A percentile compares a stretch with the other conserved stretches of the same genome.
phyloP scores from a whole-genome alignment of 2,888 invertebrate genomes.

The Antitype chi region DNA sequence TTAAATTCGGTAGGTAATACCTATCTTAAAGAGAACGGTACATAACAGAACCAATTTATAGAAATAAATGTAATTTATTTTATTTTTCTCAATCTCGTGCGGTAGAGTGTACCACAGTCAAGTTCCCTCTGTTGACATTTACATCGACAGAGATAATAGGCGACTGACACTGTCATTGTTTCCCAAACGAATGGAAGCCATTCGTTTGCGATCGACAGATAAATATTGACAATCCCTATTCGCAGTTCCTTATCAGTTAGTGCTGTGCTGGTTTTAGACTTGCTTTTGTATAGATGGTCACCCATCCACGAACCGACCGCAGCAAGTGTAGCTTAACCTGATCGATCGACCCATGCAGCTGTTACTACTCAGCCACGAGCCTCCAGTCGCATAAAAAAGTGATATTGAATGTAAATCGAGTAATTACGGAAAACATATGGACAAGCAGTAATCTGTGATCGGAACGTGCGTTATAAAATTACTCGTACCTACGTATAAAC shows the following conservation, averaged over 20 bases:
- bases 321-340: neutral
- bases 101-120: neutral
- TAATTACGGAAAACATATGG: too few species aligned
- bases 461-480: neutral
- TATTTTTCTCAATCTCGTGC: neutral
- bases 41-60: too few species aligned
- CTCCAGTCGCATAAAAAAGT: neutral
- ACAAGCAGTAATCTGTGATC: neutral
- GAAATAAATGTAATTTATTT: too few species aligned
- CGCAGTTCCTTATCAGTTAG: conserved; percentile 21
- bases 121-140: conserved; percentile 44
- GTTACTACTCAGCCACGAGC: neutral
- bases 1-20: too few species aligned
- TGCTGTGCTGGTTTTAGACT: neutral
- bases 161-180: conserved; percentile 42
- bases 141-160: conserved; percentile 55
- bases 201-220: conserved; percentile 39
- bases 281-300: neutral
- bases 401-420: neutral
- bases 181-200: conserved; percentile 50
- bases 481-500: neutral
- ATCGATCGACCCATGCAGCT: neutral
- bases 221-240: conserved; percentile 47
- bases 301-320: neutral
- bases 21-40: too few species aligned